Base-by-base conservation (phyloP, 2,113 vertebrate species). In the Haemorhous mexicanus region DNA sequence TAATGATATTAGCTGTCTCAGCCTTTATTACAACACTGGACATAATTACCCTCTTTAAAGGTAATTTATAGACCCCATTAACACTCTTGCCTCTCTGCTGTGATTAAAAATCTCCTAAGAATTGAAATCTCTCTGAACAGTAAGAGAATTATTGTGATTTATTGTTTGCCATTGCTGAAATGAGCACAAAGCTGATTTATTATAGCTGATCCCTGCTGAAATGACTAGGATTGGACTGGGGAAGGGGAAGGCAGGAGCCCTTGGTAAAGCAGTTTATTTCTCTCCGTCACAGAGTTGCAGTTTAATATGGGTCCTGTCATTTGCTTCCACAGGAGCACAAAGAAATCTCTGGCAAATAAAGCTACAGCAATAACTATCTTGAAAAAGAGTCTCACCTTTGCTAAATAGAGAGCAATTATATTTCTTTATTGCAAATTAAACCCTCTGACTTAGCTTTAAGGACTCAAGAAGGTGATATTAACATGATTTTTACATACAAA, bases 41-140 rank as follows among this genome's bases (percentile, higher is more conserved):
- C 96, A 94, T 98, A 97, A 98, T 98, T 97, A 89, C 95, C 95
- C 96, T 95, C 75, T 92, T 97, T 97, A 97, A 96, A 97, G 96
- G 97, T 98, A 98, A 98, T 98, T 98, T 98, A 98, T 97, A 90
- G 96, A 96, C 96, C 97, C 98, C 98, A 98, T 99, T 98, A 98
- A 97, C 97, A 98, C 97, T 92, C 96, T 93, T 98, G 97, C 97
- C 97, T 97, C 95, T 96, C 96, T 96, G 94, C 98, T 95, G 96
- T 98, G 97, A 97, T 96, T 96, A 95, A 97, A 97, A 95, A 96
- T 98, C 98, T 97, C 97, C 93, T 49, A 97, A 96, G 97, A 98
- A 97, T 97, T 94, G 95, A 98, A 97, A 97, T 92, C 33, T 90
- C 90, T 96, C 93, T 63, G 89, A 95, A 96, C 74, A 87, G 94